Evolutionary conservation across 2,113 vertebrate genomes (phyloP), one percentile per base, ranked within the genome.

Genomic region (Rhynchopsitta pachyrhyncha): DNA sequence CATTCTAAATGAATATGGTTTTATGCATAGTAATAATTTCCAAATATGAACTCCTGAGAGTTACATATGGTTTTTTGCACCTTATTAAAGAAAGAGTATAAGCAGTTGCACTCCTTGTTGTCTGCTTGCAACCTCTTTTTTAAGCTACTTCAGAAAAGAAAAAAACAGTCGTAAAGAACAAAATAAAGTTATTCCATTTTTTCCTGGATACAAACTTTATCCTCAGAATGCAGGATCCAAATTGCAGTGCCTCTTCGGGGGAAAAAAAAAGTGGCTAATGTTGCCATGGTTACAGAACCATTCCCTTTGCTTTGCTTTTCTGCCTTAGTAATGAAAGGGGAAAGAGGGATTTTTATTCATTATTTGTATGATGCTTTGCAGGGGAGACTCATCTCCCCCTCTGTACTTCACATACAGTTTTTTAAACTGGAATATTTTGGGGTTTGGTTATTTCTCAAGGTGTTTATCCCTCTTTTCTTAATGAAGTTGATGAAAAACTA

Each of bases 271-370:
- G 67, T 55, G 62, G 93, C 66, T 64, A 90, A 80, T 83, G 96
- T 97, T 95, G 86, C 95, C 53, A 95, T 97, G 94, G 95, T 83
- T 93, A 97, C 95, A 83, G 92, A 94, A 50, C 82, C 75, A 86
- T 74, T 93, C 86, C 88, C 86, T 67, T 86, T 94, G 86, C 91
- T 97, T 88, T 82, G 22, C 94, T 86, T 90, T 92, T 86, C 95
- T 94, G 82, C 88, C 62, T 92, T 52, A 42, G 83, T 82, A 93
- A 93, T 87, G 88, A 93, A 90, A 91, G 70, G 42, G 24, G 68
- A 88, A 88, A 88, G 69, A 80, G 46, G 47, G 25, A 77, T 39
- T 96, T 93, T 93, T 96, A 88, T 90, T 90, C 71, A 33, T 1
- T 5, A 59, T 63, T 86, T 74, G 13, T 24, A 33, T 6, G 17